Evolutionary conservation across 1,140 invertebrate species (phyloP), one percentile per base, ranked within the genome.

Genomic region (Psix sp.): DNA sequence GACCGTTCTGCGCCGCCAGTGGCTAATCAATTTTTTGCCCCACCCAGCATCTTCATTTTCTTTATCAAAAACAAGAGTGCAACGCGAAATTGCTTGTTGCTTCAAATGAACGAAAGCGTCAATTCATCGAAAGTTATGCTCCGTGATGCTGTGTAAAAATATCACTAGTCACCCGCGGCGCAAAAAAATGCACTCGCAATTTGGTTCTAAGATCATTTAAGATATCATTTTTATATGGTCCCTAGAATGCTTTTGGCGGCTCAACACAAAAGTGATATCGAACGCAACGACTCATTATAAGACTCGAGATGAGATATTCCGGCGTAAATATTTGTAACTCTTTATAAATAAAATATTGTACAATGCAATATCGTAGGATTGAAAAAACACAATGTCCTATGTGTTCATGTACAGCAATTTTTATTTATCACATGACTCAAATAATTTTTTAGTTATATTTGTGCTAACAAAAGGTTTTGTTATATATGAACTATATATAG

Each of bases 191-290:
- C 18, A n/a, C 20, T 36, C 31, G 31, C 63, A 59, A 59, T 59
- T 67, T 5, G 36, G 46, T 1, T n/a, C 33, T 18, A 18, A 67
- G 63, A 67, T 67, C n/a, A n/a, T 42, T 57, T 48, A 49, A 67
- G 63, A 67, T 67, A 67, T 56, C 43, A 67, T n/a, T 54, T 59
- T 65, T 52, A 59, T 60, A 24, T 40, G 33, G 39, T 36, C 31
- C 24, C 35, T 26, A 20, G 63, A 67, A 42, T 48, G 36, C 51
- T 33, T 26, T 20, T 21, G n/a, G 42, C 51, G 51, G 63, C 51
- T 21, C 15, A 15, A 18, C 46, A 57, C 51, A 67, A 67, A 57
- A 35, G 63, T 57, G 40, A 2, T 40, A 38, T 26, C 16, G 45
- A 59, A 31, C 54, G 40, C n/a, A n/a, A 4, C 54, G 39, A 68